Base-by-base conservation (phyloP, 2,113 vertebrate species). In the Dunckerocampus dactyliophorus region DNA sequence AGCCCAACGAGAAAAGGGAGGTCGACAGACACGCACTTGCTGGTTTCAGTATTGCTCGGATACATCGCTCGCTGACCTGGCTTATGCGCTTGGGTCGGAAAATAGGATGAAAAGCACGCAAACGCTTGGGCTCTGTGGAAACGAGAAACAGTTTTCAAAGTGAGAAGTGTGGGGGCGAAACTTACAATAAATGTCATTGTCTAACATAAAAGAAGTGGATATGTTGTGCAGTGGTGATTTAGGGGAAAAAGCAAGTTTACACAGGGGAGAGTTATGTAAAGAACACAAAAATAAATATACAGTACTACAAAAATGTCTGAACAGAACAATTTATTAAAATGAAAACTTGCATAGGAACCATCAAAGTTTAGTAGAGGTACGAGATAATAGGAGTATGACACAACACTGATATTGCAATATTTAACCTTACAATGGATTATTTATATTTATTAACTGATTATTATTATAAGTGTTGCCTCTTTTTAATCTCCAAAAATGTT, bases 21-120 rank as follows among this genome's bases (percentile, higher is more conserved):
- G 52, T 16, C 74, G 28, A 53, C 51, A 76, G 34, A 66, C 9
- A 4, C 52, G 47, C 49, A 45, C 74, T 68, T 81, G 56, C 75
- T 61, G 68, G 86, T 88, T 88, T 88, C 86, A 75, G n/a, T 86
- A 84, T 78, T 79, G 70, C 68, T 88, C 76, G 82, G 62, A 81
- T 74, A 54, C 73, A 67, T 72, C 78, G 65, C 60, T 67, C 51
- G 67, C 62, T 75, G 81, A 83, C 74, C 77, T 21, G 8, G 43
- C 71, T 71, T 63, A 77, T 43, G 39, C 20, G 46, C 24, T 0
- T 47, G 75, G 77, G 79, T 85, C 66, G 76, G 82, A 84, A 88
- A 86, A 83, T 79, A 56, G 59, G 59, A 68, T 74, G 69, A 71
- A 70, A 70, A 16, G 3, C 21, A 49, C 20, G 10, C 56, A 69